Evolutionary conservation across 2,113 vertebrate genomes (phyloP).

Genomic region (Thamnaconus septentrionalis): DNA sequence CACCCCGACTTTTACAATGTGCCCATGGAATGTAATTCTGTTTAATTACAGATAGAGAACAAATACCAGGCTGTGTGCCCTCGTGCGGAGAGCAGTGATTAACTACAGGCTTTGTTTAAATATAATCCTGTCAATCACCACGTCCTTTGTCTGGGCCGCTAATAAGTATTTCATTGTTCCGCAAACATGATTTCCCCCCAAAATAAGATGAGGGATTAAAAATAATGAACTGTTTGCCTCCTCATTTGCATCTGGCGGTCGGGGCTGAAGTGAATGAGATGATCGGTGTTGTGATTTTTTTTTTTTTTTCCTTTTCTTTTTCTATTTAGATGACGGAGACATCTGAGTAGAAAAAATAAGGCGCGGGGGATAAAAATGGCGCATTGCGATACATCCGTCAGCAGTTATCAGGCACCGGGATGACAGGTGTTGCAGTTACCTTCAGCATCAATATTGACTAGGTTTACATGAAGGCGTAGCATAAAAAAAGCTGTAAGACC

Average conservation of each 20-base stretch:
- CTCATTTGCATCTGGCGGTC: conserved; percentile 6
- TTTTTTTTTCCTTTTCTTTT: too few relatives aligned
- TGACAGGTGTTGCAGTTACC: too few relatives aligned
- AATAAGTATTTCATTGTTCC: conserved; percentile 72
- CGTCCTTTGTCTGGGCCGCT: conserved; percentile 57
- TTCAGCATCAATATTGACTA: too few relatives aligned
- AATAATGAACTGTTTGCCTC: conserved; percentile 58
- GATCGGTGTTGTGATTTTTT: too few relatives aligned
- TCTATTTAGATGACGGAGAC: too few relatives aligned
- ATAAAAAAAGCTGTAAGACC: too few relatives aligned
- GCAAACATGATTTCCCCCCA: conserved; percentile 65
- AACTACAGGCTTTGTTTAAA: conserved; percentile 67
- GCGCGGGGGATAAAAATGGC: too few relatives aligned
- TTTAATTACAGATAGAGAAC: conserved; percentile 65
- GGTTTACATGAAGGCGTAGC: too few relatives aligned
- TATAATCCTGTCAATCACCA: conserved; percentile 70
- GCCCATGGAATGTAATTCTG: conserved; percentile 54
- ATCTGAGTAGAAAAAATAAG: too few relatives aligned
- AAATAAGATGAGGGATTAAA: conserved; percentile 70
- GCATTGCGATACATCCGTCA: too few relatives aligned
- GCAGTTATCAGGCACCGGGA: too few relatives aligned
- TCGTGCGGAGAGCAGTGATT: conserved; percentile 61
- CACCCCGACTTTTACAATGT: conserved; percentile 38
- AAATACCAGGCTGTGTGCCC: conserved; percentile 50
- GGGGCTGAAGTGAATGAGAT: too few relatives aligned